Base-by-base conservation (phyloP, 1,140 invertebrate species). In the Asbolus verrucosus region DNA sequence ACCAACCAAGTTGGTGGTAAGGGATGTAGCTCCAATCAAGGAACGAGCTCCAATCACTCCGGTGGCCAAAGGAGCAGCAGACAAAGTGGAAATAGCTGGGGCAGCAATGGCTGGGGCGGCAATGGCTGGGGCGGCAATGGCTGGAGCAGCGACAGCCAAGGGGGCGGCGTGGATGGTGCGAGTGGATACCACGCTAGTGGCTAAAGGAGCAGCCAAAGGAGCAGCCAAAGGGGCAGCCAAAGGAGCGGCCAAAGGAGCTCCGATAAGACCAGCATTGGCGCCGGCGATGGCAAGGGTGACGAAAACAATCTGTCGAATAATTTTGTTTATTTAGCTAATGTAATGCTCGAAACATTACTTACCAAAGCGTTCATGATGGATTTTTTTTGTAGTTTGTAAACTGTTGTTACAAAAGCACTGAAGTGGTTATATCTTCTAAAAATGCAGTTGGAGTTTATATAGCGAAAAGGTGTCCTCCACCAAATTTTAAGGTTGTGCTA, bases 261-360 rank as follows among this genome's bases (percentile, higher is more conserved):
- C 61, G 33, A 63, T 13, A 5, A 63, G 33, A n/a, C 61, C 61
- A 21, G 61, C 61, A 14, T 41, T 63, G 18, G 61, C 61, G 9
- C 33, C 61, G 33, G 36, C 61, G 11, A 63, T 9, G 33, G 33
- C 61, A 5, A 63, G 33, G 16, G 21, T 5, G 8, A 41, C 16
- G 5, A 54, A 54, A 3, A 54, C 46, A 13, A 54, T 27, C 46
- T 54, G 4, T 11, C 11, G 1, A 54, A 30, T 2, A 54, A 54
- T 3, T n/a, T 3, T n/a, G 3, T 36, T 4, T 24, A 54, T 11
- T 24, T 54, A 43, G 3, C 0, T 2, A 46, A 19, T 3, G 4
- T 8, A 15, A 54, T 27, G 11, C 27, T 11, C 27, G 1, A 30
- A 11, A 8, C 9, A n/a, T 19, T 50, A 15, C 14, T 31, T 54